phyloP scores from a whole-genome alignment of 2,113 vertebrate genomes.

The Sclerurus mexicanus region DNA sequence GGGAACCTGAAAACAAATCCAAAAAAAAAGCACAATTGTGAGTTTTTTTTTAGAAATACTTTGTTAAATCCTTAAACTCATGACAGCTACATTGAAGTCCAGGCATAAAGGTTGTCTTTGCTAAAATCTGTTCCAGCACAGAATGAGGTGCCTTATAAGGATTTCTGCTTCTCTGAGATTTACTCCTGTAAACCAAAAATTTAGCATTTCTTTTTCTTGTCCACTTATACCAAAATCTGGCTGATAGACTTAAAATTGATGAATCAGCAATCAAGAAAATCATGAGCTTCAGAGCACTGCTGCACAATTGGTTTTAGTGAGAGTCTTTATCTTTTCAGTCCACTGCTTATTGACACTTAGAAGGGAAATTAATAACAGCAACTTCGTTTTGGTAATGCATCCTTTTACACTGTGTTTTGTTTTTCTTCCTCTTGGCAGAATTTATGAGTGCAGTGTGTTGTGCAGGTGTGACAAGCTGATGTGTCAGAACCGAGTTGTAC shows the following conservation, averaged over 20 bases:
- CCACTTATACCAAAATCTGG: neutral
- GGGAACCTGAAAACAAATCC: neutral
- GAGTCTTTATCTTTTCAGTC: neutral
- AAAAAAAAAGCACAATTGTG: neutral
- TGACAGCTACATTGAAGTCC: neutral
- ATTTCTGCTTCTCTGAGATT: neutral
- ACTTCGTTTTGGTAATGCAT: neutral
- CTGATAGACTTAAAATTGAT: neutral
- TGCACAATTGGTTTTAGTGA: neutral
- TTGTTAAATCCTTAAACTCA: neutral
- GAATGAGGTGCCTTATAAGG: neutral
- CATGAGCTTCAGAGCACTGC: neutral
- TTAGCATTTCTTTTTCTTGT: neutral
- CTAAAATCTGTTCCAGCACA: neutral
- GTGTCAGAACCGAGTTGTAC: slow-evolving; percentile 92
- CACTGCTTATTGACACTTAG: neutral
- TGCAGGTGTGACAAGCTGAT: slow-evolving; percentile 83
- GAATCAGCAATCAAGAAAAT: neutral
- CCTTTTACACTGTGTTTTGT: neutral
- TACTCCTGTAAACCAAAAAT: neutral
- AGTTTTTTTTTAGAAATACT: neutral
- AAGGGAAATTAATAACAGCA: neutral
- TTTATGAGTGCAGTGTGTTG: slow-evolving; percentile 89
- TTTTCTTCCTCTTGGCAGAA: slow-evolving; percentile 71
- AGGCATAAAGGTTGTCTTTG: neutral